Base-by-base conservation (phyloP, 2,113 vertebrate genomes). In the Phylloscopus trochilus region DNA sequence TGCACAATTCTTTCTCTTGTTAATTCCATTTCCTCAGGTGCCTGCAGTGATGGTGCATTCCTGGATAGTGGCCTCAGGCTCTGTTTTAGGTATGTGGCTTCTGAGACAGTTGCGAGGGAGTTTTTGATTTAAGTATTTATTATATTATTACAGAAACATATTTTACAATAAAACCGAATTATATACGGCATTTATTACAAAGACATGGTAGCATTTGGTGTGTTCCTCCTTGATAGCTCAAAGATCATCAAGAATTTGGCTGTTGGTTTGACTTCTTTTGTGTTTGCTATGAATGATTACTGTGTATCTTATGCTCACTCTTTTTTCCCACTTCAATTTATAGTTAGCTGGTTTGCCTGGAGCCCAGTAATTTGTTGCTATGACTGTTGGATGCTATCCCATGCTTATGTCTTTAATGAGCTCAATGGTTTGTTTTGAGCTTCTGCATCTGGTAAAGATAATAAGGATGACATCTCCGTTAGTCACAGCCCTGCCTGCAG, bases 361-460 rank as follows among this genome's bases (percentile, higher is more conserved):
- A 86, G 87, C 70, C 74, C 52, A 53, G 68, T 95, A 95, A 97
- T 97, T 97, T 81, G 91, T 97, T 96, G 74, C 87, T 93, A 59
- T 90, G 93, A 85, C 83, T 87, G 84, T 66, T 96, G 96, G 90
- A 92, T 96, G 78, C 82, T 96, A 19, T 87, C 64, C 51, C 43
- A 80, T 93, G 67, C 41, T 92, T 93, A 44, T 80, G 90, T 97
- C 88, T 92, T 90, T 97, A 97, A 97, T 95, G 94, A 97, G 94
- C 63, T 60, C 78, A 58, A 9, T 76, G 77, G 41, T 94, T 97
- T 87, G 73, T 94, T 94, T 62, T 85, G 78, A 96, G 75, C 55
- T 87, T 90, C 92, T 93, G 78, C 87, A 90, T 95, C 96, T 97
- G 95, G 67, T 93, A 89, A 93, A 79, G 87, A 93, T 97, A 98